A percentile compares a stretch with the other conserved stretches of the same genome.
These are phyloP conservation scores for Eublepharis macularius DNA, from an alignment of 2,113 vertebrate genomes.

Conservation along the genomic window DNA sequence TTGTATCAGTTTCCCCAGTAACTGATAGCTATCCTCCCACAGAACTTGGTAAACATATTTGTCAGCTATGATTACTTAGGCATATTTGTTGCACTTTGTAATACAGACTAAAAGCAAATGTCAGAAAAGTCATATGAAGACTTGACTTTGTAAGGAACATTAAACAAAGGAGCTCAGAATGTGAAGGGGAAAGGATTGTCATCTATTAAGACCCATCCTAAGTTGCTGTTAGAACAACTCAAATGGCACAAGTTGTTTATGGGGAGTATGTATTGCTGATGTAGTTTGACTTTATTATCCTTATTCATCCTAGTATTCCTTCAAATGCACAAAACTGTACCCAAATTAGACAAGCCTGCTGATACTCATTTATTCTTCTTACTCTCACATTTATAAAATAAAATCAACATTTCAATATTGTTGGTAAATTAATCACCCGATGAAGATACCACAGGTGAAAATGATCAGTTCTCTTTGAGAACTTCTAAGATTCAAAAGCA, in stretches of 20 bases:
- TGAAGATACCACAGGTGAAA: background rate
- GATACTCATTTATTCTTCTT: background rate
- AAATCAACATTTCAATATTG: background rate
- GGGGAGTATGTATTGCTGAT: slow-evolving; percentile 30
- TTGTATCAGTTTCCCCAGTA: slow-evolving; percentile 7
- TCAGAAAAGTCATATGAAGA: slow-evolving; percentile 44
- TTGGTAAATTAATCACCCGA: background rate
- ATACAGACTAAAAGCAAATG: slow-evolving; percentile 31
- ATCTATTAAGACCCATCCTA: fast-evolving
- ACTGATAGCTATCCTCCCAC: background rate
- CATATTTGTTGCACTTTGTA: slow-evolving; percentile 12
- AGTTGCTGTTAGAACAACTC: background rate
- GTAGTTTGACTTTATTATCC: background rate
- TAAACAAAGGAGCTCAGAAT: slow-evolving; percentile 13
- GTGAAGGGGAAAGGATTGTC: background rate
- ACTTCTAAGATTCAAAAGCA: background rate
- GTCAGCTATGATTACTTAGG: slow-evolving; percentile 23
- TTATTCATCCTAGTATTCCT: slow-evolving; percentile 13
- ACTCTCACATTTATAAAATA: slow-evolving; percentile 16
- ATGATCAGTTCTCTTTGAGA: slow-evolving; percentile 2
- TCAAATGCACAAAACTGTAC: slow-evolving; percentile 23
- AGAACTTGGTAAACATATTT: slow-evolving; percentile 30
- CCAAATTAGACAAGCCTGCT: background rate
- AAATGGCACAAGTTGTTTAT: slow-evolving; percentile 14
- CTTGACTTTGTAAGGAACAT: background rate